Conservation (phyloP, 2,888 invertebrate genomes). For the Chrysolina haemoptera region DNA sequence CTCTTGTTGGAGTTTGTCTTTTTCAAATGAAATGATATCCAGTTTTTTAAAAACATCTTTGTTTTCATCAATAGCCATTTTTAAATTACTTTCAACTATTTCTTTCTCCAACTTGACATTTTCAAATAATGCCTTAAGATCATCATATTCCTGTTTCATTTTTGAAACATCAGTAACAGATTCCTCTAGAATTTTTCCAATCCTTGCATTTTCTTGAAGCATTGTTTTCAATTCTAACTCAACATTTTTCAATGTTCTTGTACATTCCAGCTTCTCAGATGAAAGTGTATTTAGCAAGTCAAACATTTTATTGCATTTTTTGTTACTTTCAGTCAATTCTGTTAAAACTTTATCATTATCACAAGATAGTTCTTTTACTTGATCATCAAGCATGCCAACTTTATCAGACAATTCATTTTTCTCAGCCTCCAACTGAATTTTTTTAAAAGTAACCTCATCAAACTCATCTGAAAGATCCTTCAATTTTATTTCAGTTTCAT, state of each 20-base stretch:
- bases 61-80: conserved; percentile 3
- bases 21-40: conserved; percentile 8
- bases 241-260: not conserved
- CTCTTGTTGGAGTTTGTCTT: conserved; percentile 19
- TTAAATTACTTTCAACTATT: conserved; percentile 1
- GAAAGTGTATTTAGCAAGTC: conserved; percentile 1
- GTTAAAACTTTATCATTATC: not conserved
- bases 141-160: conserved; percentile 26
- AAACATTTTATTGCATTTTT: not conserved
- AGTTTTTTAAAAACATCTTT: not conserved
- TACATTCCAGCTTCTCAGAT: conserved; percentile 10
- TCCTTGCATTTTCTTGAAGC: not conserved
- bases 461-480: not conserved
- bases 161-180: conserved; percentile 10
- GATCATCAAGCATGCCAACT: not conserved
- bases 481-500: not conserved
- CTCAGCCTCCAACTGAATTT: conserved; percentile 8
- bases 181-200: not conserved
- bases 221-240: conserved; percentile 3
- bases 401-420: conserved; percentile 17
- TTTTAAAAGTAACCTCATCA: not conserved
- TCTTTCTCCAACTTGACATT: conserved; percentile 32
- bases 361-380: not conserved
- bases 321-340: conserved; percentile 9
- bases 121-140: conserved; percentile 26